phyloP scores from a whole-genome alignment of 2,797 vertebrate genomes.

The Ceryle rudis region DNA sequence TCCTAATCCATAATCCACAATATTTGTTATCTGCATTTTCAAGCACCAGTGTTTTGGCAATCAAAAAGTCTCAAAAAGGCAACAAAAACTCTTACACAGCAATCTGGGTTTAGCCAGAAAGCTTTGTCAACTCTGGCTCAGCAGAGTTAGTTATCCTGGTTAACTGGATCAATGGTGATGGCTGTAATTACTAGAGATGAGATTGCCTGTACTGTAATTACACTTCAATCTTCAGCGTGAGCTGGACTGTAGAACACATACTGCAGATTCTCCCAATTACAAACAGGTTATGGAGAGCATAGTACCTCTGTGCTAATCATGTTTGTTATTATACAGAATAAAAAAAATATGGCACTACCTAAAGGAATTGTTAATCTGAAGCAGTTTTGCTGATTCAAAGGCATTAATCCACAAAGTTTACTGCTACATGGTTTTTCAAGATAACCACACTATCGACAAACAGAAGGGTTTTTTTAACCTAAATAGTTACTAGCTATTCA shows the following conservation, averaged over 20 bases:
- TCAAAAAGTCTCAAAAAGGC: conserved; percentile 18
- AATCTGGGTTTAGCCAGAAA: conserved; percentile 66
- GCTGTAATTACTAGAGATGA: conserved; percentile 86
- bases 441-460: conserved; percentile 42
- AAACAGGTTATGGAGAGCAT: conserved; percentile 74
- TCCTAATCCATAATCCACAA: conserved; percentile 14
- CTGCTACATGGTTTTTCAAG: conserved; percentile 32
- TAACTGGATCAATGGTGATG: conserved; percentile 86
- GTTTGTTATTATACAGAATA: conserved; percentile 71
- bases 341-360: conserved; percentile 51
- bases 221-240: conserved; percentile 75
- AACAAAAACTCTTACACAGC: not conserved
- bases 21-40: conserved; percentile 32
- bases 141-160: conserved; percentile 83
- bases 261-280: conserved; percentile 72
- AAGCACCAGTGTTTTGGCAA: conserved; percentile 39
- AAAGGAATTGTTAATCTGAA: conserved; percentile 75
- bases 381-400: conserved; percentile 63
- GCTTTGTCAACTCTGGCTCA: conserved; percentile 74
- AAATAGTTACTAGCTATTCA: conserved; percentile 10
- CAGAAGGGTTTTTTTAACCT: not conserved
- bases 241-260: conserved; percentile 75
- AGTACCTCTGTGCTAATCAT: conserved; percentile 78
- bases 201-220: conserved; percentile 84
- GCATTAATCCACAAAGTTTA: conserved; percentile 61